Percentiles rank a stretch among this genome's conserved stretches.
Evolutionary conservation across 2,797 vertebrate genomes (phyloP).

Genomic region (Notoglanidium macrostoma): DNA sequence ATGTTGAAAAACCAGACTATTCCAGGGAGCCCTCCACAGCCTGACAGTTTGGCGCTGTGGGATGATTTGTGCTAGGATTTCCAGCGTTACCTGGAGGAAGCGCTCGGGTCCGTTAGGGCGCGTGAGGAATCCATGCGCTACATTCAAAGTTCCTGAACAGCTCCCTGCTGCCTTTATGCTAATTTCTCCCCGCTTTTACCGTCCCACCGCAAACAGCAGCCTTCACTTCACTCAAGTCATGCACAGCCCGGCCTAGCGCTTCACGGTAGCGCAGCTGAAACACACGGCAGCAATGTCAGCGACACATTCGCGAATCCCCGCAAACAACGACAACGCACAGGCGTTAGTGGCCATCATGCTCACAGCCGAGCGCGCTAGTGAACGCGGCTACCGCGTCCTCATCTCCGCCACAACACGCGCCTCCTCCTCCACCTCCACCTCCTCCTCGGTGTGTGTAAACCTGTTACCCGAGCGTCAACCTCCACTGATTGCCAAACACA

Average conservation of each 20-base stretch:
- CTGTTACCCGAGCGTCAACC: constrained; percentile 73
- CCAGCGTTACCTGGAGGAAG: constrained; percentile 40
- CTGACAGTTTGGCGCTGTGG: neutral
- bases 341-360: constrained; percentile 42
- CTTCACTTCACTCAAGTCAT: constrained; percentile 49
- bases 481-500: constrained; percentile 60
- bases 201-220: constrained; percentile 54
- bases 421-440: constrained; percentile 24
- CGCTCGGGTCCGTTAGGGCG: constrained; percentile 48
- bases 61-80: neutral
- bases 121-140: constrained; percentile 55
- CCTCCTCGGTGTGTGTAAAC: constrained; percentile 60
- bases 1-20: neutral
- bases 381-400: constrained; percentile 1
- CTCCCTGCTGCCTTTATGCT: constrained; percentile 59
- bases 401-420: constrained; percentile 52
- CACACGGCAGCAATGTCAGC: constrained; percentile 55
- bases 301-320: constrained; percentile 58
- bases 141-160: constrained; percentile 63
- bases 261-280: constrained; percentile 27
- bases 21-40: neutral
- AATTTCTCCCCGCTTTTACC: constrained; percentile 54
- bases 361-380: constrained; percentile 33
- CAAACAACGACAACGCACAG: constrained; percentile 58
- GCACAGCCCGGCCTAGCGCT: constrained; percentile 62